These are phyloP conservation scores for Myopa tessellatipennis DNA, from an alignment of 2,888 invertebrate species.

Conservation along the genomic window DNA sequence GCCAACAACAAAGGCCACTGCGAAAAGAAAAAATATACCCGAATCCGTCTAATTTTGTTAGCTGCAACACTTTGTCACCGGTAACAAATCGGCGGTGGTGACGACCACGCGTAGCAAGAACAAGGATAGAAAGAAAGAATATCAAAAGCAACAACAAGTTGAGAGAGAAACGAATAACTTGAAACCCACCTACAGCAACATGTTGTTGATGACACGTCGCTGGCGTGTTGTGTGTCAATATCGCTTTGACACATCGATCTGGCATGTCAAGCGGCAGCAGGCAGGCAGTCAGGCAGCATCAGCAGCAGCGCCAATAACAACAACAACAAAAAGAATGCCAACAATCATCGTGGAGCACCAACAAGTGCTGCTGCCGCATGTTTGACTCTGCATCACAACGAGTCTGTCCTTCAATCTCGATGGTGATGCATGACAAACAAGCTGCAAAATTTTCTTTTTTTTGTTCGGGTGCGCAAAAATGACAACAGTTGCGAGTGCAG, in stretches of 20 bases:
- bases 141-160: not conserved
- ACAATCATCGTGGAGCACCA: not conserved
- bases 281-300: conserved; percentile 49
- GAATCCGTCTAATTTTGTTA: conserved; percentile 34
- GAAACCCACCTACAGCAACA: not conserved
- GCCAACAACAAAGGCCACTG: not conserved
- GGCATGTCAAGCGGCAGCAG: conserved; percentile 33
- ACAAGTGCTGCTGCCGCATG: conserved; percentile 7
- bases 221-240: conserved; percentile 41
- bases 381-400: not conserved
- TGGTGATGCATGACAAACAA: conserved; percentile 24
- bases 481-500: not conserved
- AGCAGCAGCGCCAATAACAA: conserved; percentile 30
- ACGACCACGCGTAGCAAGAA: not conserved
- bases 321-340: conserved; percentile 13
- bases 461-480: conserved; percentile 28
- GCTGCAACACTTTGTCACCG: conserved; percentile 42
- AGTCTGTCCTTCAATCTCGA: not conserved
- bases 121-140: not conserved
- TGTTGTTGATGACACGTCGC: conserved; percentile 40
- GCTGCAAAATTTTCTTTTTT: conserved; percentile 9
- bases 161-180: not conserved
- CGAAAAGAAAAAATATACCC: conserved; percentile 1
- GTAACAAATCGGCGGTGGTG: conserved; percentile 33
- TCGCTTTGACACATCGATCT: conserved; percentile 41